Base-by-base conservation (phyloP, 1,140 invertebrate species). In the Himalopsyche phryganea region DNA sequence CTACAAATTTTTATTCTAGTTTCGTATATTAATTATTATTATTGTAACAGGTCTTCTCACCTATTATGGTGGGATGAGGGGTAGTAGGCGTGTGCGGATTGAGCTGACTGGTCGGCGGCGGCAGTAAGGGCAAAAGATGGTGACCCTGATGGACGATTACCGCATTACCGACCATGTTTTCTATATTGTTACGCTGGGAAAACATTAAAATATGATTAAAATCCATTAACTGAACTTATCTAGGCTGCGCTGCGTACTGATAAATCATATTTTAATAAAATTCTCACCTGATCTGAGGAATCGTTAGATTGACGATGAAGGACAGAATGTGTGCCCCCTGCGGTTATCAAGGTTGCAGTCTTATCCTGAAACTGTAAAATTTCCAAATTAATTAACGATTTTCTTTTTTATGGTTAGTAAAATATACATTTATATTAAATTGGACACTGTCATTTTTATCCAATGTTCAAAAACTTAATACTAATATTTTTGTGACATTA, bases 131-230 rank as follows among this genome's bases (percentile, higher is more conserved):
- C 17, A 86, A 86, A 50, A 89, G 70, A 44, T 89, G 70, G 68
- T 89, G 84, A 63, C 80, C 88, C 6, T 87, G 86, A 59, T 85
- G 81, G 40, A 88, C 86, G 65, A 88, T 88, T 15, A 89, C 86
- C 41, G 86, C 75, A 52, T 73, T 76, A 51, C 66, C 72, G 50
- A 59, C 47, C 51, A 59, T 56, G 32, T 52, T 56, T 32, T 50
- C 52, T 40, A 58, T 36, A 23, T 33, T 55, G 36, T 59, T 58
- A 35, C 53, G 15, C 49, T 63, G 47, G 23, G 59, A 52, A n/a
- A 52, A 28, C 15, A 44, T 23, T 23, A 3, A 38, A 51, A 15
- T 40, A 50, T 50, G 5, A 50, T 40, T 23, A 50, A n/a, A 50
- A 40, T n/a, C n/a, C n/a, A n/a, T n/a, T n/a, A n/a, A n/a, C n/a